These are phyloP conservation scores for Drosophila trapezifrons DNA, from an alignment of 1,140 invertebrate genomes.

Conservation along the genomic window DNA sequence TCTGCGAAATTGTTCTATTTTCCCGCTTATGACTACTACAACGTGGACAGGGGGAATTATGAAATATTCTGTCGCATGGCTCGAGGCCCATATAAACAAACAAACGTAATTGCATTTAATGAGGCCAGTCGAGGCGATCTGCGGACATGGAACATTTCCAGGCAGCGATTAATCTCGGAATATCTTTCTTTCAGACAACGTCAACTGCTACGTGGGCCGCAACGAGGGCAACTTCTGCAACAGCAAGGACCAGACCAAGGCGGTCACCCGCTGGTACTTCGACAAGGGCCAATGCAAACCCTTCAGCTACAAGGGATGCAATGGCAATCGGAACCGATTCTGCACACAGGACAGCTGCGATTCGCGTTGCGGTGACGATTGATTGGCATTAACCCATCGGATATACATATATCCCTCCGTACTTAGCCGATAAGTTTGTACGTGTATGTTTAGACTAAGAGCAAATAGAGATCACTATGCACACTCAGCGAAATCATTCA, in stretches of 20 bases:
- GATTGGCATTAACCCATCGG: conserved; percentile 5
- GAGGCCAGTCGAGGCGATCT: conserved; percentile 27
- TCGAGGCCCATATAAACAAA: conserved; percentile 25
- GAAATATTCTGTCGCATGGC: conserved; percentile 42
- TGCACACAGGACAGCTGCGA: conserved; percentile 73
- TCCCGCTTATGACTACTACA: conserved; percentile 37
- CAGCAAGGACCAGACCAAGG: conserved; percentile 72
- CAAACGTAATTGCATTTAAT: conserved; percentile 59
- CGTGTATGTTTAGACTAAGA: conserved; percentile 38
- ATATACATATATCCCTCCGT: conserved; percentile 18
- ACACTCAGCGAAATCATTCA: conserved; percentile 9
- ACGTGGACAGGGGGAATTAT: conserved; percentile 42
- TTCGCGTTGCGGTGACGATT: conserved; percentile 61
- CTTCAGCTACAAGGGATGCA: conserved; percentile 76
- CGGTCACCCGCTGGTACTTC: conserved; percentile 74
- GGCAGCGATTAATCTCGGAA: conserved; percentile 42
- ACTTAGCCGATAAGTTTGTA: conserved; percentile 37
- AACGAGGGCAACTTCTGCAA: conserved; percentile 81
- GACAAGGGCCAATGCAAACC: conserved; percentile 72
- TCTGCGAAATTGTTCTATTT: conserved; percentile 35
- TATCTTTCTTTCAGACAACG: conserved; percentile 64
- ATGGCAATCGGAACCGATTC: conserved; percentile 80
- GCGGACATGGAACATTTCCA: conserved; percentile 17
- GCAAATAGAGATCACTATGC: conserved; percentile 20
- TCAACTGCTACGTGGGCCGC: conserved; percentile 76